These are phyloP conservation scores for Rhinatrema bivittatum DNA, from an alignment of 2,797 vertebrate species.

Conservation along the genomic window DNA sequence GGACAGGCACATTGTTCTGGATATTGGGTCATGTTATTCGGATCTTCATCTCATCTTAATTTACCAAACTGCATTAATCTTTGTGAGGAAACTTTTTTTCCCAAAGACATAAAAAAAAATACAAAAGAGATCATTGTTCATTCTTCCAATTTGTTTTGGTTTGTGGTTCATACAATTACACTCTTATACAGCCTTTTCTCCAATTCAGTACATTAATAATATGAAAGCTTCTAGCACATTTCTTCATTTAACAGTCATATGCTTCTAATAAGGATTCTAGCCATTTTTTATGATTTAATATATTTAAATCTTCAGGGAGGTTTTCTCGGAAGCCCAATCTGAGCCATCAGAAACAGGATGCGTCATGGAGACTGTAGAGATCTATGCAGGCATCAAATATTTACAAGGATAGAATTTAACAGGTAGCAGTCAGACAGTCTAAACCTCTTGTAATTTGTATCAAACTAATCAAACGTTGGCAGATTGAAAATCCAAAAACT, in stretches of 20 bases:
- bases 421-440: too few species aligned
- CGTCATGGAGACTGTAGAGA: too few species aligned
- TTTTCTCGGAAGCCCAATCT: neutral
- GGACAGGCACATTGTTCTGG: constrained; percentile 6
- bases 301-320: neutral
- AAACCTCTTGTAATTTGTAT: too few species aligned
- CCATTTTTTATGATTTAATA: neutral
- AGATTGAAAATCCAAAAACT: too few species aligned
- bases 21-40: constrained; percentile 9
- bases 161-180: constrained; percentile 5
- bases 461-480: too few species aligned
- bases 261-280: constrained; percentile 1
- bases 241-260: neutral
- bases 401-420: too few species aligned
- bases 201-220: constrained; percentile 1
- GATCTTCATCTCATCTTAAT: constrained; percentile 12
- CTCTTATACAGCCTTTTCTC: neutral
- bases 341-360: too few species aligned
- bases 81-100: constrained; percentile 8
- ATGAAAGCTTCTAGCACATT: neutral
- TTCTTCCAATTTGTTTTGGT: neutral
- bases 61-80: constrained; percentile 12
- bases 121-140: constrained; percentile 8
- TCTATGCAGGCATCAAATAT: too few species aligned
- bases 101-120: neutral